These are phyloP conservation scores for Pipistrellus nathusii DNA, from an alignment of 2,797 vertebrate genomes.

Conservation along the genomic window DNA sequence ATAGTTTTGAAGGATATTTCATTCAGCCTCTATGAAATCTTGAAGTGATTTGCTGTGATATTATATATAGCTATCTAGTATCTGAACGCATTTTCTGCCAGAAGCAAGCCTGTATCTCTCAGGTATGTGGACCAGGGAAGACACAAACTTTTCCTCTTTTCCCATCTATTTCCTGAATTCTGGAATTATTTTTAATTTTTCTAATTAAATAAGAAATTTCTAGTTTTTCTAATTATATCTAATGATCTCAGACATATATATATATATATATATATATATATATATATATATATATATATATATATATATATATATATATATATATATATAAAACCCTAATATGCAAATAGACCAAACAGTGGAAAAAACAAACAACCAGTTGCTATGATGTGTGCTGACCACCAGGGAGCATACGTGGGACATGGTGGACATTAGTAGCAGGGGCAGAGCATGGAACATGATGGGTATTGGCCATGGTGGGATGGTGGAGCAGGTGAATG, in stretches of 20 bases:
- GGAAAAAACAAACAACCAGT: too few species aligned
- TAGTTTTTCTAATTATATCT: constrained; percentile 37
- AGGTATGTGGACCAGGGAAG: not conserved
- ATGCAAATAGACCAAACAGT: too few species aligned
- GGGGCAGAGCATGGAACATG: too few species aligned
- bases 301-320: not conserved
- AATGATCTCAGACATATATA: not conserved
- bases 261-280: too few species aligned
- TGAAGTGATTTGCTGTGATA: constrained; percentile 8
- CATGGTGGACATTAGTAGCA: too few species aligned
- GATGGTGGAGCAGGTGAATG: too few species aligned
- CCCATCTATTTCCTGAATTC: not conserved
- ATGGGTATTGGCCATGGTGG: too few species aligned
- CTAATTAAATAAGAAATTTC: not conserved
- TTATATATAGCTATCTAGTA: not conserved
- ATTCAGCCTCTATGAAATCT: not conserved
- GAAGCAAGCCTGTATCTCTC: not conserved
- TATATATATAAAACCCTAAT: too few species aligned
- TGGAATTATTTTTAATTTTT: constrained; percentile 25
- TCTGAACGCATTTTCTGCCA: not conserved
- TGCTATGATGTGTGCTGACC: too few species aligned
- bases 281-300: not conserved
- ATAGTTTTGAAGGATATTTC: not conserved
- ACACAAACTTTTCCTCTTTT: not conserved
- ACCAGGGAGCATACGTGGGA: too few species aligned